phyloP scores from a whole-genome alignment of 2,888 invertebrate species.

The Scaptomyza caliginosa region DNA sequence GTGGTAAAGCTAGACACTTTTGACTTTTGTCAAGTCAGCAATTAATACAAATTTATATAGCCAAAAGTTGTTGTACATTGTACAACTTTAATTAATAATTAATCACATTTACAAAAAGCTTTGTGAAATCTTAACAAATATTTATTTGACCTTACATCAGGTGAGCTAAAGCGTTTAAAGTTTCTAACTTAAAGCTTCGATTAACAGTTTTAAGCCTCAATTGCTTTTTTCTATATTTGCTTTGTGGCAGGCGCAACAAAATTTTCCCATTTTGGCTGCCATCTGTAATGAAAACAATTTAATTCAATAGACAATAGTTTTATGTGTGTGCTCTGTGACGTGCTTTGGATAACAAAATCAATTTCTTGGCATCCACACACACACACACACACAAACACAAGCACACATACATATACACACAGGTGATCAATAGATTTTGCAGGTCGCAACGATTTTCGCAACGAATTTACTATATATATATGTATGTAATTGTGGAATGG shows the following conservation, averaged over 20 bases:
- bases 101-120: too few species aligned
- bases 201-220: slow-evolving; percentile 18
- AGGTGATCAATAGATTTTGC: slow-evolving; percentile 74
- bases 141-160: too few species aligned
- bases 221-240: slow-evolving; percentile 6
- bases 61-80: too few species aligned
- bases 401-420: neutral
- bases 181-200: neutral
- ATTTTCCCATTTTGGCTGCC: slow-evolving; percentile 56
- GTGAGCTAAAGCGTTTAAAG: too few species aligned
- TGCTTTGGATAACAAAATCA: slow-evolving; percentile 76
- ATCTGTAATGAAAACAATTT: slow-evolving; percentile 76
- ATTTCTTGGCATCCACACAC: slow-evolving; percentile 51
- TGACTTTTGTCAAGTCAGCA: neutral
- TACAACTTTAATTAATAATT: too few species aligned
- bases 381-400: slow-evolving; percentile 12
- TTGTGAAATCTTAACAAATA: neutral
- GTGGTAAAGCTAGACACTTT: neutral
- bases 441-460: slow-evolving; percentile 66
- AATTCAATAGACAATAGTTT: slow-evolving; percentile 77
- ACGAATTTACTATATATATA: slow-evolving; percentile 59
- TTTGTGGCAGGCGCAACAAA: slow-evolving; percentile 31
- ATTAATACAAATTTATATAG: neutral
- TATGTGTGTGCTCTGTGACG: slow-evolving; percentile 57
- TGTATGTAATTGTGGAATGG: slow-evolving; percentile 64